A percentile compares a stretch with the other conserved stretches of the same genome.
phyloP scores from a whole-genome alignment of 1,140 invertebrate genomes.

The Mercenaria mercenaria region DNA sequence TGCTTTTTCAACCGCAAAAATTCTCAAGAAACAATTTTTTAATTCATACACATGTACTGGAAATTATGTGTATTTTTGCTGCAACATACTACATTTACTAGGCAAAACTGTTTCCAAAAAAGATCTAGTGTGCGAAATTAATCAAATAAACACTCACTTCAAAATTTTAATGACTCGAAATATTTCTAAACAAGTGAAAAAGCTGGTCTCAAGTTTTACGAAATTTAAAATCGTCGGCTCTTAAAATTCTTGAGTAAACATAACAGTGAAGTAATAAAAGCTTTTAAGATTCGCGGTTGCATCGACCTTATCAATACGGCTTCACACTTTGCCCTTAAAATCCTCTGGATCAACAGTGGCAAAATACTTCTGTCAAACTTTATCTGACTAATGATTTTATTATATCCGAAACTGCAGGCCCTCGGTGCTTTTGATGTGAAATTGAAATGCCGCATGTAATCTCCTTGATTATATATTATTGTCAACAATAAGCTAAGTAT shows the following conservation, averaged over 20 bases:
- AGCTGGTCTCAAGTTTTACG: neutral
- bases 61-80: too few species aligned
- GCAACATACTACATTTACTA: too few species aligned
- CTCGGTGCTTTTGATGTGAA: neutral
- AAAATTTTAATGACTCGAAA: neutral
- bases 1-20: too few species aligned
- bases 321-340: slow-evolving; percentile 29
- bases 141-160: neutral
- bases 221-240: neutral
- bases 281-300: neutral
- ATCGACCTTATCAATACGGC: neutral
- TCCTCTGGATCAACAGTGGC: slow-evolving; percentile 23
- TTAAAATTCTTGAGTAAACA: slow-evolving; percentile 20
- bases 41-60: too few species aligned
- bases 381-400: slow-evolving; percentile 27
- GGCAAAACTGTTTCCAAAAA: too few species aligned
- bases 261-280: neutral
- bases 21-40: too few species aligned
- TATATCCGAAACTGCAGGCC: neutral
- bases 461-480: slow-evolving; percentile 19
- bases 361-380: neutral
- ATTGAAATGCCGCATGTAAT: neutral
- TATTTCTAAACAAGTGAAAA: neutral
- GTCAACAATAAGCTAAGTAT: neutral
- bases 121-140: neutral